phyloP scores from a whole-genome alignment of 2,888 invertebrate species.

The Erebia epiphron region DNA sequence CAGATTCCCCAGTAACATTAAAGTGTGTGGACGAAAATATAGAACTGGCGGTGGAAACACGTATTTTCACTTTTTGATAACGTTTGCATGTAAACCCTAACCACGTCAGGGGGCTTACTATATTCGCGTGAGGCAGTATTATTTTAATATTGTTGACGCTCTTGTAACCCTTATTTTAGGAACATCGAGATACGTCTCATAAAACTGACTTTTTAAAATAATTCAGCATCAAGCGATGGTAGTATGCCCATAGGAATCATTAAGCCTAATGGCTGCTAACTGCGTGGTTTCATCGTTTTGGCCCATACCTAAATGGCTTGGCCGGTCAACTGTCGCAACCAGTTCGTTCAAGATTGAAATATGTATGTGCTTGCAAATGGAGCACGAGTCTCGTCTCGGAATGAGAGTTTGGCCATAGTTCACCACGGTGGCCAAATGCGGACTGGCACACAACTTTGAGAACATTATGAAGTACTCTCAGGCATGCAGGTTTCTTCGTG shows the following conservation, averaged over 20 bases:
- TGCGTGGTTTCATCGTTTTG: slow-evolving; percentile 34
- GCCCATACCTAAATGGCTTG: slow-evolving; percentile 28
- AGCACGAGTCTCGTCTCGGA: too few relatives aligned
- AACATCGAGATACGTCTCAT: too few relatives aligned
- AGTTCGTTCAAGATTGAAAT: slow-evolving; percentile 9
- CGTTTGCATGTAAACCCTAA: slow-evolving; percentile 52
- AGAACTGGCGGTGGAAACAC: neutral
- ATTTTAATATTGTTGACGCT: too few relatives aligned
- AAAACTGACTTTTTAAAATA: too few relatives aligned
- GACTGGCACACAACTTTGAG: too few relatives aligned
- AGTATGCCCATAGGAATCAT: slow-evolving; percentile 45
- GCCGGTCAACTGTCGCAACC: neutral
- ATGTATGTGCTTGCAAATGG: neutral
- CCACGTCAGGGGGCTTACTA: slow-evolving; percentile 45
- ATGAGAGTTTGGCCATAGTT: too few relatives aligned
- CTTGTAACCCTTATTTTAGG: too few relatives aligned
- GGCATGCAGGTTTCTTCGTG: too few relatives aligned
- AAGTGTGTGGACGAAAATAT: slow-evolving; percentile 2
- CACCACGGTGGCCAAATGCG: too few relatives aligned
- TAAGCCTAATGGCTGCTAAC: slow-evolving; percentile 65
- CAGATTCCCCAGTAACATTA: slow-evolving; percentile 2
- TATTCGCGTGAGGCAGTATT: too few relatives aligned
- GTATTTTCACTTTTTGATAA: slow-evolving; percentile 37
- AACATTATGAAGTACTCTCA: too few relatives aligned
- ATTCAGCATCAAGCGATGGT: too few relatives aligned